A percentile compares a stretch with the other conserved stretches of the same genome.
Conservation (phyloP, 2,888 invertebrate genomes). For the Xanthorhoe spadicearia region DNA sequence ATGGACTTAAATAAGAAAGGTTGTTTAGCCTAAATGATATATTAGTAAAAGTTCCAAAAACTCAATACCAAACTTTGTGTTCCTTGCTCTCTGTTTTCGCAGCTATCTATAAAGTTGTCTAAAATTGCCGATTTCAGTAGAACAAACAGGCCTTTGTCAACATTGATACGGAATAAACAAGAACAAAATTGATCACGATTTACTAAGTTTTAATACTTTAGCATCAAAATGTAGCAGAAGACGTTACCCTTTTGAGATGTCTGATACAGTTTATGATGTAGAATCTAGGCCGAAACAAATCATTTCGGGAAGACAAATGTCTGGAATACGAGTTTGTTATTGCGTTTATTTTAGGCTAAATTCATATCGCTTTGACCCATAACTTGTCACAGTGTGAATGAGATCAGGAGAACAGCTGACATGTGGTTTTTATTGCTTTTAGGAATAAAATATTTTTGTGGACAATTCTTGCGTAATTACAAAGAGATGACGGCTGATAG, state of each 20-base stretch:
- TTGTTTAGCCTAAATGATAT: no score
- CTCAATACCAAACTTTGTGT: not conserved
- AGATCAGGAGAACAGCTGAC: not conserved
- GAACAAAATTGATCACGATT: conserved; percentile 10
- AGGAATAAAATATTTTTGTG: not conserved
- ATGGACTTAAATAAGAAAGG: no score
- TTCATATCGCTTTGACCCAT: not conserved
- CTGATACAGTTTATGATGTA: not conserved
- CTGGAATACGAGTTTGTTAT: not conserved
- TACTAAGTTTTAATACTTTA: conserved; percentile 16
- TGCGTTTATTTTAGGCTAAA: not conserved
- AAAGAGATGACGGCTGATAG: no score
- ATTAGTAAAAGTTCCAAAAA: not conserved
- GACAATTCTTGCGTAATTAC: not conserved
- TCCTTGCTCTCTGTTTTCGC: not conserved
- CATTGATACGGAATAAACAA: conserved; percentile 11
- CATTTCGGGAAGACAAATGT: not conserved
- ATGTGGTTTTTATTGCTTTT: not conserved
- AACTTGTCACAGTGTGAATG: not conserved
- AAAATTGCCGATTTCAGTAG: conserved; percentile 12
- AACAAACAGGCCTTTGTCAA: conserved; percentile 23
- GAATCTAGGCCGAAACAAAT: not conserved
- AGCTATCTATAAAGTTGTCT: conserved; percentile 11
- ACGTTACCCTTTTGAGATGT: conserved; percentile 1
- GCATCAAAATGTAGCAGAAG: conserved; percentile 9